phyloP scores from a whole-genome alignment of 2,113 vertebrate species.

The Potamarius usumacintae region DNA sequence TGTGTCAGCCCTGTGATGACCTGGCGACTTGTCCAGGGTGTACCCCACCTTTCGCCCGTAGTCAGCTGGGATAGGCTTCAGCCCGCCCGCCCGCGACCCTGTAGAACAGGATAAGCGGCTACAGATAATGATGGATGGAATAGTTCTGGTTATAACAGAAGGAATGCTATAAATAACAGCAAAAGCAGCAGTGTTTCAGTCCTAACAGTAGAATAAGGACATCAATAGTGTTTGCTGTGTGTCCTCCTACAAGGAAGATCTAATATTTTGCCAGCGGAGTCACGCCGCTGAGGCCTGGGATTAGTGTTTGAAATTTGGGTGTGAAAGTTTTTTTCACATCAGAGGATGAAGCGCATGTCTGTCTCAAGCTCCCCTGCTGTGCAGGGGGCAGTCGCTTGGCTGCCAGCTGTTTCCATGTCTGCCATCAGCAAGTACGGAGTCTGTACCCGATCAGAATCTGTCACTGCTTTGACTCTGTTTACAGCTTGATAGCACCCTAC shows the following conservation, averaged over 20 bases:
- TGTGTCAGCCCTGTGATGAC: too few species aligned
- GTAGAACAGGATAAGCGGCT: too few species aligned
- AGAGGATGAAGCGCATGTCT: neutral
- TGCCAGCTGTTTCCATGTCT: neutral
- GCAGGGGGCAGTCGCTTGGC: neutral
- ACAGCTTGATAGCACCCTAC: neutral
- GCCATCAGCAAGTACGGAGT: neutral
- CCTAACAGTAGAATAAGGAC: neutral
- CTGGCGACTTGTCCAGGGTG: too few species aligned
- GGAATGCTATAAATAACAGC: neutral
- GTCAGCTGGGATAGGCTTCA: too few species aligned
- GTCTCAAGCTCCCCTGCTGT: neutral
- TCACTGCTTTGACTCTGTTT: neutral
- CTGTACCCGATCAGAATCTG: neutral
- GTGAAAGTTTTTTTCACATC: neutral
- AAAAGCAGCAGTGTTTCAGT: neutral
- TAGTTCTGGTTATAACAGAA: neutral
- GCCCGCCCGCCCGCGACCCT: too few species aligned
- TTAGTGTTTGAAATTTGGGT: neutral
- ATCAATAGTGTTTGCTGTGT: neutral
- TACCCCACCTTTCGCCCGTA: too few species aligned
- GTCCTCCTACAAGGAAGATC: neutral
- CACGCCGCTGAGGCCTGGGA: neutral
- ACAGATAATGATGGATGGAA: too few species aligned
- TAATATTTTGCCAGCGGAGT: neutral